Evolutionary conservation across 1,140 invertebrate genomes (phyloP).

Genomic region (Diuraphis noxia): DNA sequence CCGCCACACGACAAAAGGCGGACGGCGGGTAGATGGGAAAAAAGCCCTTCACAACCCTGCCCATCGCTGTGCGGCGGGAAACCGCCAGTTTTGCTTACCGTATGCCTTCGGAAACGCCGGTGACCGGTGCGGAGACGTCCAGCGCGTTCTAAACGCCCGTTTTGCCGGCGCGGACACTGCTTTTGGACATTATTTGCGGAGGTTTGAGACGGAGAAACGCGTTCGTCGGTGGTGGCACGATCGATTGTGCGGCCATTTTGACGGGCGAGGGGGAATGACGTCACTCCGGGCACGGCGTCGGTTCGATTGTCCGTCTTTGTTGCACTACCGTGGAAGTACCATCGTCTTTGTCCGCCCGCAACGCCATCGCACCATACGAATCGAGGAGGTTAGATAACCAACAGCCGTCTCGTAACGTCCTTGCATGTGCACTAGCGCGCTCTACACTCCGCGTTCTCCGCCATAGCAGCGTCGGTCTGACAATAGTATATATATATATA

Average conservation of each 20-base stretch:
- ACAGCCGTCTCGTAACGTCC: neutral
- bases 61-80: conserved; percentile 47
- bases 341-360: conserved; percentile 47
- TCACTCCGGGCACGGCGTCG: conserved; percentile 29
- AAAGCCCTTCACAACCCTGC: conserved; percentile 54
- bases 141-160: conserved; percentile 49
- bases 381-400: neutral
- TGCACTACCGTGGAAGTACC: neutral
- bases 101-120: conserved; percentile 51
- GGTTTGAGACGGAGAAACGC: conserved; percentile 52
- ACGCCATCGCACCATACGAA: conserved; percentile 11
- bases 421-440: neutral
- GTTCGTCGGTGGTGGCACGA: conserved; percentile 47
- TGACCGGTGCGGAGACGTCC: conserved; percentile 49
- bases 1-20: conserved; percentile 31
- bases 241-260: conserved; percentile 54
- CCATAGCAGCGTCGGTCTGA: too few species aligned
- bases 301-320: conserved; percentile 32
- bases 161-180: conserved; percentile 39
- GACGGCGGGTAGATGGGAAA: conserved; percentile 53
- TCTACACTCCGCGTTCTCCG: neutral
- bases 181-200: conserved; percentile 50
- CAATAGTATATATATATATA: neutral
- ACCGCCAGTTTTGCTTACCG: conserved; percentile 43
- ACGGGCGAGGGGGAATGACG: conserved; percentile 53